Percentiles rank a stretch among this genome's conserved stretches.
phyloP scores from a whole-genome alignment of 2,113 vertebrate species.

The Pitta sordida region DNA sequence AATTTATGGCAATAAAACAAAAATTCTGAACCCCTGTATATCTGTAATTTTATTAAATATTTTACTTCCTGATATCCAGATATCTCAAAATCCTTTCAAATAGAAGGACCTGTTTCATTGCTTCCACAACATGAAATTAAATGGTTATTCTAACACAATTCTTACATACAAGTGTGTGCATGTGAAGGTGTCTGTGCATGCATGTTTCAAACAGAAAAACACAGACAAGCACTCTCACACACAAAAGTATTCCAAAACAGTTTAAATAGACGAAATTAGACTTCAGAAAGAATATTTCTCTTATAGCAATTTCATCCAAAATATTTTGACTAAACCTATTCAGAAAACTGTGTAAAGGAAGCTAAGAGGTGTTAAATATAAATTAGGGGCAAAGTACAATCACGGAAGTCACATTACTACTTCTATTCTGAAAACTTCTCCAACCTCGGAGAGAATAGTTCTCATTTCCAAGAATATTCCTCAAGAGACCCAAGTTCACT shows the following conservation, averaged over 20 bases:
- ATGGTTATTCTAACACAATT: background rate
- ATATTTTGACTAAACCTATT: background rate
- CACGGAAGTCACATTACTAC: background rate
- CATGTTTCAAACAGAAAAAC: background rate
- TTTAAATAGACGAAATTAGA: background rate
- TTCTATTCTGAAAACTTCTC: background rate
- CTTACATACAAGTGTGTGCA: background rate
- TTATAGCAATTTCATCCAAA: background rate
- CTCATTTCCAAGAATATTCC: background rate
- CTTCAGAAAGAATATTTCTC: background rate
- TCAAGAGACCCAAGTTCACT: background rate
- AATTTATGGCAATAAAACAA: constrained; percentile 15
- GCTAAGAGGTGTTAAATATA: background rate
- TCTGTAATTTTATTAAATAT: constrained; percentile 3
- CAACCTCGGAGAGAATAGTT: background rate
- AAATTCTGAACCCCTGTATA: background rate
- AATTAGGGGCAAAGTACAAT: background rate
- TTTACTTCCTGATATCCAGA: background rate
- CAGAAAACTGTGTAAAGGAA: background rate
- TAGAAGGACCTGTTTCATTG: background rate
- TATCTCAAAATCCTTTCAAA: background rate
- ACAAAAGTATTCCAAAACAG: background rate
- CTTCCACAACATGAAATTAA: background rate
- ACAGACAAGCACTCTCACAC: background rate
- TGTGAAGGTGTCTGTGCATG: background rate